phyloP scores from a whole-genome alignment of 2,888 invertebrate species.

The Lasioglossum lativentre region DNA sequence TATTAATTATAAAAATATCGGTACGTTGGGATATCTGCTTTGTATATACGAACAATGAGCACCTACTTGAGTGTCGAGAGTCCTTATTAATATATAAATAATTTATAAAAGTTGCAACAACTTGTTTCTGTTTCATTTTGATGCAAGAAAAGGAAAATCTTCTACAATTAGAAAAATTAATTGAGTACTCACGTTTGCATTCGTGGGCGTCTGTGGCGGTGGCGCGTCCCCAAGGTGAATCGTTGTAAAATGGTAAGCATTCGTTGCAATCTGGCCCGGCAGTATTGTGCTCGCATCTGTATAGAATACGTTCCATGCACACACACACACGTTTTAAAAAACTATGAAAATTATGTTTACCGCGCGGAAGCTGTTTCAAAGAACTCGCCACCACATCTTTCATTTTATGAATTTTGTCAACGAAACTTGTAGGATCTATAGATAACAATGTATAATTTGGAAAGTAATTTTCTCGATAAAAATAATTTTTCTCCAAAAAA shows the following conservation, averaged over 20 bases:
- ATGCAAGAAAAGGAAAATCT: not conserved
- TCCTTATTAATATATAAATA: not conserved
- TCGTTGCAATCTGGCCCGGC: constrained; percentile 97
- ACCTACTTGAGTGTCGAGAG: not conserved
- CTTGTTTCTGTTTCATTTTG: not conserved
- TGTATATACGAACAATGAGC: not conserved
- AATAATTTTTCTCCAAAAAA: not conserved
- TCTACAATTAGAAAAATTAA: not conserved
- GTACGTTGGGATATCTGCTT: no score
- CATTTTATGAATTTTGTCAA: not conserved
- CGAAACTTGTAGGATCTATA: not conserved
- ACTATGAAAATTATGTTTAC: not conserved
- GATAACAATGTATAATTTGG: not conserved
- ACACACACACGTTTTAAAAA: not conserved
- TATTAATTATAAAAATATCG: not conserved
- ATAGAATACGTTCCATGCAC: not conserved
- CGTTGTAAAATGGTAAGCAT: constrained; percentile 97
- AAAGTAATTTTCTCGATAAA: not conserved
- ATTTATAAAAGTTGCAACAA: not conserved
- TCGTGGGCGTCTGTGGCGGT: constrained; percentile 95
- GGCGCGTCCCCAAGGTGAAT: constrained; percentile 97
- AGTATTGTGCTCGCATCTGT: constrained; percentile 97
- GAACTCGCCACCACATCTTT: not conserved
- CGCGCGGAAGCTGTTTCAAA: not conserved
- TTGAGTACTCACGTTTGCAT: constrained; percentile 93